Evolutionary conservation across 1,140 invertebrate species (phyloP), one percentile per base, ranked within the genome.

Genomic region (Propsilocerus akamusi): DNA sequence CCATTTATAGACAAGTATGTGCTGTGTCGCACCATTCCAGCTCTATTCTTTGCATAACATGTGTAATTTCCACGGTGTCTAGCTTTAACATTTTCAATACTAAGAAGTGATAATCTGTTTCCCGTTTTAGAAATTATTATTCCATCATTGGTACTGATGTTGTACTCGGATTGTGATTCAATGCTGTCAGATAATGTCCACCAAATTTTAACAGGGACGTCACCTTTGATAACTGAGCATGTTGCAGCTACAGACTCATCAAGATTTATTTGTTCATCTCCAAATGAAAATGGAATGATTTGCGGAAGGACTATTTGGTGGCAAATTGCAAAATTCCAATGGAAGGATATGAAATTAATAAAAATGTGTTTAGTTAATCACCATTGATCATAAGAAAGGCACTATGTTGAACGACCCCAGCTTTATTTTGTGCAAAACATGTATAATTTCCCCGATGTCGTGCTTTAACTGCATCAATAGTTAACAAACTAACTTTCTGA

Each of bases 21-120:
- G 28, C 26, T 62, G 61, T 78, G 73, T 54, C 71, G 74, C 47
- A 70, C 70, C 25, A 63, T 62, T 49, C 76, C 77, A 20, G 80
- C 81, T 34, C 68, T 61, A 61, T 85, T 85, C 53, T 64, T 73
- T 25, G 79, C 82, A 20, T 73, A 68, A 59, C 83, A 86, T 26
- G 76, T 78, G 58, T 83, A 86, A 63, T 80, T 78, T 50, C 84
- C 83, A 58, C 73, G 73, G 61, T 86, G 81, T 54, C 72, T 69
- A 52, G 76, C 76, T 41, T 68, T 70, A 34, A 83, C 76, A 17
- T 74, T 73, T 55, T 81, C 77, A 48, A 86, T 81, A 47, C 70
- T 78, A 49, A 86, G 68, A 49, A 80, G 72, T 57, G 76, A 82
- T 22, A 73, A 62, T 55, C 74, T 68, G 72, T 85, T 73, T 58